Evolutionary conservation across 2,113 vertebrate genomes (phyloP).

Genomic region (Callocephalon fimbriatum): DNA sequence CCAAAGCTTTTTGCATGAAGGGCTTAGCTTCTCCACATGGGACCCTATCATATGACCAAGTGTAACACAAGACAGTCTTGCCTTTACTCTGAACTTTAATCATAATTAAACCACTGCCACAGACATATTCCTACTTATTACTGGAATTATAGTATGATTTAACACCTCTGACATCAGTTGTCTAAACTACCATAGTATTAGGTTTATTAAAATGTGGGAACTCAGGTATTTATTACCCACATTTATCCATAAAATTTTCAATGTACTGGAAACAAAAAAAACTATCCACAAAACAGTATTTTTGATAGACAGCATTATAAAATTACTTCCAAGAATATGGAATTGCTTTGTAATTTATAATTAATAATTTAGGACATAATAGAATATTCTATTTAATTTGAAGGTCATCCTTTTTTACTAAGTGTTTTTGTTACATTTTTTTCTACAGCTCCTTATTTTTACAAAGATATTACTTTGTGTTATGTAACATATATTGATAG

Average conservation of each 20-base stretch:
- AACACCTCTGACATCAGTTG: slow-evolving; percentile 31
- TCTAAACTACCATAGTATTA: not conserved
- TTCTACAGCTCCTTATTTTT: not conserved
- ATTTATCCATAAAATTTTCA: not conserved
- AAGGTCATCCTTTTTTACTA: not conserved
- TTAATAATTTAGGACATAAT: not conserved
- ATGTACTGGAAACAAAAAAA: not conserved
- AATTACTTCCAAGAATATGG: not conserved
- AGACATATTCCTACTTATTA: slow-evolving; percentile 35
- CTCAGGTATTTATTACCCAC: not conserved
- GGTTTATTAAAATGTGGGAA: not conserved
- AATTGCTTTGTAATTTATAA: not conserved
- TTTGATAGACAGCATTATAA: not conserved
- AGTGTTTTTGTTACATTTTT: not conserved
- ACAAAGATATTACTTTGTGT: not conserved
- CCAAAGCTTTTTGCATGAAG: slow-evolving; percentile 24
- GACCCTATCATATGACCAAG: not conserved
- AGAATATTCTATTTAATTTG: not conserved
- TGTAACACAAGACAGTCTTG: slow-evolving; percentile 7
- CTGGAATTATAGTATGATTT: slow-evolving; percentile 43
- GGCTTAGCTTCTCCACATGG: slow-evolving; percentile 18
- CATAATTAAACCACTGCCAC: slow-evolving; percentile 37
- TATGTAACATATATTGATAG: not conserved
- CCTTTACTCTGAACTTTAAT: slow-evolving; percentile 39
- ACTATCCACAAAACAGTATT: not conserved